These are phyloP conservation scores for Siderastrea radians DNA, from an alignment of 92 coral and sea anemone genomes.

Conservation along the genomic window DNA sequence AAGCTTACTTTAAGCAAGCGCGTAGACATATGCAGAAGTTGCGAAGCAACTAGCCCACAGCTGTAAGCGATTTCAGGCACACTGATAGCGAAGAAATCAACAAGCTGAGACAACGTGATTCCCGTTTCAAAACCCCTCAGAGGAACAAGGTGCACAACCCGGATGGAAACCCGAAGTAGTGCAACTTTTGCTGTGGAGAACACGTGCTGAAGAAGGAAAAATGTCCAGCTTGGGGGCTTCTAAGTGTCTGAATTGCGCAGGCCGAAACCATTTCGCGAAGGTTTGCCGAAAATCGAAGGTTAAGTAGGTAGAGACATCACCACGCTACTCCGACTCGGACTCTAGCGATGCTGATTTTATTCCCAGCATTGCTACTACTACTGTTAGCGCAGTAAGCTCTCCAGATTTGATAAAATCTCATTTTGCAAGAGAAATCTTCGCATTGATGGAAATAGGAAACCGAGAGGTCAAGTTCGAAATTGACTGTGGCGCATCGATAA, in stretches of 20 bases:
- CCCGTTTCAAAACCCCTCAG: constrained; percentile 3
- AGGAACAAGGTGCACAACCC: constrained; percentile 8
- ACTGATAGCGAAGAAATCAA: neutral
- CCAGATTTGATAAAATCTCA: neutral
- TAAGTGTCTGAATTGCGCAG: constrained; percentile 40
- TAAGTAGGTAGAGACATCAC: neutral
- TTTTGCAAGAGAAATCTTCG: constrained; percentile 28
- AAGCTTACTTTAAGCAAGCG: constrained; percentile 53
- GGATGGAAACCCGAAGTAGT: neutral
- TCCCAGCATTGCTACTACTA: constrained; percentile 15
- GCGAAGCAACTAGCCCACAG: constrained; percentile 36
- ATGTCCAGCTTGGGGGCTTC: constrained; percentile 53
- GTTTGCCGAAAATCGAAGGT: constrained; percentile 17
- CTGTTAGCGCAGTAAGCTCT: neutral
- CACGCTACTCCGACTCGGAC: constrained; percentile 39
- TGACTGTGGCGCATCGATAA: constrained; percentile 64
- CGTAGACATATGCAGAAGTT: constrained; percentile 45
- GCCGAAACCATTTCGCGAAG: constrained; percentile 44
- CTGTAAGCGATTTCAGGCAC: constrained; percentile 23
- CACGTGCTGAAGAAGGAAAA: constrained; percentile 31
- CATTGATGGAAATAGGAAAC: constrained; percentile 34
- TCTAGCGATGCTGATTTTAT: constrained; percentile 21
- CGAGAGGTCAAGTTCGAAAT: constrained; percentile 48
- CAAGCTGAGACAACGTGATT: constrained; percentile 25
- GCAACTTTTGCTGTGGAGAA: constrained; percentile 46